phyloP scores from a whole-genome alignment of 1,140 invertebrate species.

The Drosophila subpulchrella region DNA sequence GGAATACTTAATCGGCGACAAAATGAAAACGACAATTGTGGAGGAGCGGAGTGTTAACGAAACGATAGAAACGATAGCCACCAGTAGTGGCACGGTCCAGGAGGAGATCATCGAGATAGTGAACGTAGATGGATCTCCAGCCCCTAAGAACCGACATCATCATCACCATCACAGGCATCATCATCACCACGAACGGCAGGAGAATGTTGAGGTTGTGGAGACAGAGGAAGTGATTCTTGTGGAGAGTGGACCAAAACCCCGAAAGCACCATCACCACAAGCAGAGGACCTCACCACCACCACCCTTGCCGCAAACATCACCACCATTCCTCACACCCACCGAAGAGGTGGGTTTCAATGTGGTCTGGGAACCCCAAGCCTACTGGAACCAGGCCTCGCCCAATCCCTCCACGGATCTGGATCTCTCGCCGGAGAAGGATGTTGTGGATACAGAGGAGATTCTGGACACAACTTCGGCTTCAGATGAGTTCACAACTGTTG shows the following conservation, averaged over 20 bases:
- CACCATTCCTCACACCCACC: constrained; percentile 56
- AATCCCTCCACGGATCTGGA: constrained; percentile 14
- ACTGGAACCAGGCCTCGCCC: constrained; percentile 30
- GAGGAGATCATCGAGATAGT: constrained; percentile 55
- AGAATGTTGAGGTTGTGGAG: constrained; percentile 39
- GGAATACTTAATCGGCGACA: constrained; percentile 19
- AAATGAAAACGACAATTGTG: constrained; percentile 53
- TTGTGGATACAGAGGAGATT: constrained; percentile 2
- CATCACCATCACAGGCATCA: constrained; percentile 41
- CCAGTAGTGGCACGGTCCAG: constrained; percentile 31
- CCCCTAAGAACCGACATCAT: constrained; percentile 38
- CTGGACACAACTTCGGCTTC: constrained; percentile 22
- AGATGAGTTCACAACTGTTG: constrained; percentile 39
- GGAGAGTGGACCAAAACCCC: constrained; percentile 12
- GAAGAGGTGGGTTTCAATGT: constrained; percentile 44
- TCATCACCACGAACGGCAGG: constrained; percentile 23
- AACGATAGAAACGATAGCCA: constrained; percentile 49
- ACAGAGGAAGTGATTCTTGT: constrained; percentile 36
- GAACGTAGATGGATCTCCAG: constrained; percentile 33
- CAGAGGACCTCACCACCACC: constrained; percentile 45
- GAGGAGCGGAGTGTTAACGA: constrained; percentile 60
- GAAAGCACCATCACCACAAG: constrained; percentile 35
- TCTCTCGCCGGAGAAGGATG: constrained; percentile 5
- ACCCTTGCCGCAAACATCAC: constrained; percentile 51
- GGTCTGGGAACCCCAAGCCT: constrained; percentile 30